Conservation (phyloP, 2,113 vertebrate species). For the Psephotus haematonotus region DNA sequence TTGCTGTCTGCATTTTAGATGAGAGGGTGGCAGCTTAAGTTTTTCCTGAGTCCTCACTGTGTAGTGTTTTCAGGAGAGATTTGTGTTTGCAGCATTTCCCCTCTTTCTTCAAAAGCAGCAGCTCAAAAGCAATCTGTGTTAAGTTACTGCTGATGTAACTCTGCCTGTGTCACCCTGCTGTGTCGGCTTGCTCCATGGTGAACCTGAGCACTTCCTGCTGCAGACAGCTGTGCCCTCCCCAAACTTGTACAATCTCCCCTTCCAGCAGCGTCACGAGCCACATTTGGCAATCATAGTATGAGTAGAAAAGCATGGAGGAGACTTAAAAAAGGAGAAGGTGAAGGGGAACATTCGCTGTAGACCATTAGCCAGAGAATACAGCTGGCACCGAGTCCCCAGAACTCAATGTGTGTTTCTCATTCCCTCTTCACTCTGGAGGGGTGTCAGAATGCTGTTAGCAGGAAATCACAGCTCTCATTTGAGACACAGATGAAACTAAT, state of each 20-base stretch:
- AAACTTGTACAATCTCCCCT: accelerated
- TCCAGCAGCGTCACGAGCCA: not conserved
- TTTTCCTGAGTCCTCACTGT: not conserved
- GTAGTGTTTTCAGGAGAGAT: not conserved
- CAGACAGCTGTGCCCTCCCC: not conserved
- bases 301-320: not conserved
- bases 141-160: not conserved
- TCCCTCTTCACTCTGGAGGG: not conserved
- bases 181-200: not conserved
- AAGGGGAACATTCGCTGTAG: not conserved
- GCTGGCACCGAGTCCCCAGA: not conserved
- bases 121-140: not conserved
- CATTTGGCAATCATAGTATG: not conserved
- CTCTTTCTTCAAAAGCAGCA: not conserved
- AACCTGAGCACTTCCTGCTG: accelerated
- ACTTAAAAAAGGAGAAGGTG: not conserved
- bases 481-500: not conserved
- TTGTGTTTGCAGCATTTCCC: not conserved
- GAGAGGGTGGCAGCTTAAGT: not conserved
- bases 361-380: not conserved
- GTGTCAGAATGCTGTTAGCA: not conserved
- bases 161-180: not conserved
- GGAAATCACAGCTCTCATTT: not conserved
- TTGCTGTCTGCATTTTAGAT: not conserved
- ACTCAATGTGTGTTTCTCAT: accelerated